Conservation (phyloP, 2,888 invertebrate species). For the Ormyrus rosae region DNA sequence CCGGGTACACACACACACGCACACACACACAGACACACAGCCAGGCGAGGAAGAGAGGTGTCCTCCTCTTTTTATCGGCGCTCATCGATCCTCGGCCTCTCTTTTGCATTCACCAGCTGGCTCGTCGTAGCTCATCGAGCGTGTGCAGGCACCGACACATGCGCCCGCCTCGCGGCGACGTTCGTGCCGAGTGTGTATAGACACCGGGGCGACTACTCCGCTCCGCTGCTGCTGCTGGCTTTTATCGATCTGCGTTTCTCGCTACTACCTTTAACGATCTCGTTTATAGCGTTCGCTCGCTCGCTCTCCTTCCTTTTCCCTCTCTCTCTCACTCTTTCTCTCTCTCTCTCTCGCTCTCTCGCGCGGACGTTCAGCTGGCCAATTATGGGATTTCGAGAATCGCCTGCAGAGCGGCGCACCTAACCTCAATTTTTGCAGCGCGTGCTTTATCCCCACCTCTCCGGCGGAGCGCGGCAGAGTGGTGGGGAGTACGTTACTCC, state of each 20-base stretch:
- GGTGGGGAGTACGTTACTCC: not conserved
- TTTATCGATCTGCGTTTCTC: constrained; percentile 52
- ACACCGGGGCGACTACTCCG: not conserved
- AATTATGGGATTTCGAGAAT: constrained; percentile 50
- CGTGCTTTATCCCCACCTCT: not conserved
- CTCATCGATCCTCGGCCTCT: constrained; percentile 33
- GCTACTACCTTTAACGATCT: constrained; percentile 48
- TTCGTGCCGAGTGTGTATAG: not conserved
- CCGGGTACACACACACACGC: not conserved
- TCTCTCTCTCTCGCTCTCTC: constrained; percentile 1
- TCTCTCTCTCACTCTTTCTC: not conserved
- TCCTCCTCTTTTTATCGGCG: constrained; percentile 10
- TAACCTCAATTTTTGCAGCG: constrained; percentile 50
- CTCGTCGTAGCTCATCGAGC: constrained; percentile 30
- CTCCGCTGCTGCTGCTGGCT: constrained; percentile 8
- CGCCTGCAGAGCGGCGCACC: constrained; percentile 32
- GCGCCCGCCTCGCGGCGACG: not conserved
- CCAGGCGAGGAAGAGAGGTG: not conserved
- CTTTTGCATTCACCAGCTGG: constrained; percentile 42
- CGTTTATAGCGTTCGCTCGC: constrained; percentile 35
- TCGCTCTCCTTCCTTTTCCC: not conserved
- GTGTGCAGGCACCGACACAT: not conserved
- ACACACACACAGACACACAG: too few relatives aligned
- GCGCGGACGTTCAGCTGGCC: constrained; percentile 36
- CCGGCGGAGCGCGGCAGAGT: not conserved